phyloP scores from a whole-genome alignment of 2,888 invertebrate species.

The Drosophila conformis region DNA sequence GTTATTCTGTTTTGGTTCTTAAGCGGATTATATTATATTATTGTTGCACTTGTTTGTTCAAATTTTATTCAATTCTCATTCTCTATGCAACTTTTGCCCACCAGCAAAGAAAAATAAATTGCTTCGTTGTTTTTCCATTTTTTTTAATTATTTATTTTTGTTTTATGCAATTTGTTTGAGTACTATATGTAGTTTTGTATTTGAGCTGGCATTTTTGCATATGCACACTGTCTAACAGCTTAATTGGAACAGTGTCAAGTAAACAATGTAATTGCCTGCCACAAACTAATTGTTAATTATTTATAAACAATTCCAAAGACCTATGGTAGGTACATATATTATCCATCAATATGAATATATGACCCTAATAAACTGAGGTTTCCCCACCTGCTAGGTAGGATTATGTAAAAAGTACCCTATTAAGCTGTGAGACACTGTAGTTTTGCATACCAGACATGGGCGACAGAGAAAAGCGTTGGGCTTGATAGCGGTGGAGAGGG shows the following conservation, averaged over 20 bases:
- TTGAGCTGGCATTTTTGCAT: conserved; percentile 15
- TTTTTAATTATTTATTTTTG: conserved; percentile 8
- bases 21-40: conserved; percentile 50
- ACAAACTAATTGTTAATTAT: no score
- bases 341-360: no score
- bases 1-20: conserved; percentile 15
- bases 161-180: conserved; percentile 54
- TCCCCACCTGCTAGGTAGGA: no score
- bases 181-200: conserved; percentile 21
- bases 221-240: conserved; percentile 19
- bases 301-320: no score
- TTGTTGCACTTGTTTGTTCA: conserved; percentile 38
- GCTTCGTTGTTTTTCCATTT: conserved; percentile 2
- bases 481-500: background rate
- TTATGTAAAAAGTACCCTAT: no score
- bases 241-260: no score
- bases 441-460: conserved; percentile 43
- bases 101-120: conserved; percentile 55
- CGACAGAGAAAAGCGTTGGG: conserved; percentile 18
- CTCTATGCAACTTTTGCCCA: conserved; percentile 55
- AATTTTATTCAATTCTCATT: conserved; percentile 71
- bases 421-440: conserved; percentile 2
- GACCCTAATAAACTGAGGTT: no score
- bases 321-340: no score
- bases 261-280: no score